These are phyloP conservation scores for Aplysina aerophoba DNA, from an alignment of 37 sponge, comb jelly and placozoan species.

Conservation along the genomic window DNA sequence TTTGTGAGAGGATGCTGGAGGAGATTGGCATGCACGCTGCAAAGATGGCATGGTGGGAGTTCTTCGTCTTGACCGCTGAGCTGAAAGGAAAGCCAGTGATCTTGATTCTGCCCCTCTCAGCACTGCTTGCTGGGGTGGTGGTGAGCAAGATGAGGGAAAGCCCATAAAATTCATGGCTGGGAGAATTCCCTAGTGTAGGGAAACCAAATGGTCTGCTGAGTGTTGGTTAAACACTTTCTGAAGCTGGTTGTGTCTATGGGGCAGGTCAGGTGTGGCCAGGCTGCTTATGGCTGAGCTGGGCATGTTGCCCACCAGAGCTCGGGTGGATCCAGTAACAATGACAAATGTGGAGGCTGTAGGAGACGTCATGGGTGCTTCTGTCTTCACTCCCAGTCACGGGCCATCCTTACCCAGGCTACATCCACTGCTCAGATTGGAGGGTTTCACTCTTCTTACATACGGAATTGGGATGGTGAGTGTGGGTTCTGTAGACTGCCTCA, in stretches of 20 bases:
- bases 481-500: too few species aligned
- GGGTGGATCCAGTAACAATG: background rate
- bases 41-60: conserved; percentile 56
- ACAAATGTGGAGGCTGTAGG: background rate
- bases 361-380: conserved; percentile 6
- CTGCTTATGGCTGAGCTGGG: background rate
- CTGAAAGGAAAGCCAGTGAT: background rate
- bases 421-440: conserved; percentile 7
- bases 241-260: conserved; percentile 16
- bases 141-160: background rate
- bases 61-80: conserved; percentile 44
- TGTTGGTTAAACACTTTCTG: background rate
- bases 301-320: background rate
- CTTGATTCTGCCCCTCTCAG: background rate
- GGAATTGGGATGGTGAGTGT: conserved; percentile 26
- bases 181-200: conserved; percentile 15
- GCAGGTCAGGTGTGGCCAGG: background rate
- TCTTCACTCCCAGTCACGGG: too few species aligned
- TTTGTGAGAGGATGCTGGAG: conserved; percentile 27
- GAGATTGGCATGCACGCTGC: conserved; percentile 76
- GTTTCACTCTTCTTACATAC: background rate
- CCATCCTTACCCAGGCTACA: background rate
- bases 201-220: conserved; percentile 38
- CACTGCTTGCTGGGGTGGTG: background rate
- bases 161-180: conserved; percentile 1